Conservation (phyloP, 2,888 invertebrate genomes). For the Rhimphoctona megacephalus region DNA sequence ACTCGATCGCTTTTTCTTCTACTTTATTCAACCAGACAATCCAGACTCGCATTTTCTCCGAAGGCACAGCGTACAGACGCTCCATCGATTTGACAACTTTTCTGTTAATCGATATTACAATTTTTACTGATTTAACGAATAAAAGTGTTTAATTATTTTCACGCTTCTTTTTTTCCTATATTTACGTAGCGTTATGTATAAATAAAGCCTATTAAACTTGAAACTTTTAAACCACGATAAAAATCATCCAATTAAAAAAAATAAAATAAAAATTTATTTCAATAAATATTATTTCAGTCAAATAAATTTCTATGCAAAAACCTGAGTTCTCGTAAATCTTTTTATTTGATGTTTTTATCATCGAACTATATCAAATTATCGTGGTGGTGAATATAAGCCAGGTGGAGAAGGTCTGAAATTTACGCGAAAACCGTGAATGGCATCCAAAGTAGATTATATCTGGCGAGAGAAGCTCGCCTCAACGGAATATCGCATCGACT, state of each 20-base stretch:
- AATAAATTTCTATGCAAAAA: not conserved
- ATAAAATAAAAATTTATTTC: not conserved
- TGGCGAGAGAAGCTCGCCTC: slow-evolving; percentile 18
- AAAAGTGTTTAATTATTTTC: not conserved
- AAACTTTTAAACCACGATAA: not conserved
- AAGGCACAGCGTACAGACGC: slow-evolving; percentile 74
- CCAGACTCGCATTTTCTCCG: slow-evolving; percentile 79
- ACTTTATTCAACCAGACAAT: slow-evolving; percentile 77
- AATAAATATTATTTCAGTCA: not conserved
- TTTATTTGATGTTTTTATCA: slow-evolving; percentile 9
- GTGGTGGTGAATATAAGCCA: slow-evolving; percentile 52
- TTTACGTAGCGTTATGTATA: not conserved
- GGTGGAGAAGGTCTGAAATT: slow-evolving; percentile 50
- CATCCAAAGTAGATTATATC: slow-evolving; percentile 62
- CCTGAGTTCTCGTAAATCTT: slow-evolving; percentile 17
- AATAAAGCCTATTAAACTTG: not conserved
- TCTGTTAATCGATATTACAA: slow-evolving; percentile 55
- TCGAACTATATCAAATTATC: slow-evolving; percentile 48
- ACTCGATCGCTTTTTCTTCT: slow-evolving; percentile 76
- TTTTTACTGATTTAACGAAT: not conserved
- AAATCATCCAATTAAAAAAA: not conserved
- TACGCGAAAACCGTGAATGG: slow-evolving; percentile 64
- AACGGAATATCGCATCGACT: slow-evolving; percentile 61
- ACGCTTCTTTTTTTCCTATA: not conserved
- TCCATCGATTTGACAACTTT: slow-evolving; percentile 70